These are phyloP conservation scores for Epinephelus moara DNA, from an alignment of 2,113 vertebrate species.

Conservation along the genomic window DNA sequence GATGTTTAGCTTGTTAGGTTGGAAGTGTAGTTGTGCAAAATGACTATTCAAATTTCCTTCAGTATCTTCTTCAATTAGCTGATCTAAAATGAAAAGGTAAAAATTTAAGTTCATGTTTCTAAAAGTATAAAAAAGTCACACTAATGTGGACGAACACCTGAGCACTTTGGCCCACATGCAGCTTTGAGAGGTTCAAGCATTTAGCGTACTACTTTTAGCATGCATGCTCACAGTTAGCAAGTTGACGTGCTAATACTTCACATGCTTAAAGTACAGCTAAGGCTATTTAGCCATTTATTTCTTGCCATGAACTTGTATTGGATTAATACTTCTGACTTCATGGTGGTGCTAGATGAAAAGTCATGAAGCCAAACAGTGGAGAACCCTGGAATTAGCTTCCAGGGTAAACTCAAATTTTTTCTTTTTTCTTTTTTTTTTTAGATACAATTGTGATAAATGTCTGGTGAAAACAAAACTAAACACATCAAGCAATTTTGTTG, in stretches of 20 bases:
- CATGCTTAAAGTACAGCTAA: not conserved
- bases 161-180: not conserved
- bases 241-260: not conserved
- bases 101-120: not conserved
- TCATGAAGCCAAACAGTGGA: too few relatives aligned
- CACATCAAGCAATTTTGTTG: not conserved
- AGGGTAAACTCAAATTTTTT: too few relatives aligned
- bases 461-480: slow-evolving; percentile 4
- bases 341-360: not conserved
- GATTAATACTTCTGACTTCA: not conserved
- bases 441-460: not conserved
- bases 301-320: not conserved
- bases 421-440: too few relatives aligned
- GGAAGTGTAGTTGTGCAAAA: too few relatives aligned
- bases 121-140: not conserved
- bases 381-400: too few relatives aligned
- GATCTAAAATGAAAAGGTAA: too few relatives aligned
- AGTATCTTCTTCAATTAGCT: too few relatives aligned
- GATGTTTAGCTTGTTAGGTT: not conserved
- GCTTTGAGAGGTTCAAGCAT: not conserved
- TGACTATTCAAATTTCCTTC: too few relatives aligned
- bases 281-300: not conserved
- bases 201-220: not conserved
- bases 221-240: slow-evolving; percentile 3
- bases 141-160: not conserved